Evolutionary conservation across 2,797 vertebrate genomes (phyloP).

Genomic region (Sebastolobus altivelis): DNA sequence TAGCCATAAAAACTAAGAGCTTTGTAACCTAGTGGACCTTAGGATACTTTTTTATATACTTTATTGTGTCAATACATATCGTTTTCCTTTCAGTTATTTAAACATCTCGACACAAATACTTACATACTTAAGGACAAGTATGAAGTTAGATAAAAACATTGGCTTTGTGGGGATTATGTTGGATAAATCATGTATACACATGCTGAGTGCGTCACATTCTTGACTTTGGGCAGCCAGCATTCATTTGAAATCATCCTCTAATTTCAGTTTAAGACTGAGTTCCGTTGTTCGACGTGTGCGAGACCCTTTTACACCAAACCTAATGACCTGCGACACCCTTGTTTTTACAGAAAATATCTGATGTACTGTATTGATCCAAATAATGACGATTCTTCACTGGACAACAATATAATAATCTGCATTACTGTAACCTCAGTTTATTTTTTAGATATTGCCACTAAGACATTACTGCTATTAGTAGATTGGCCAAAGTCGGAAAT

Average conservation of each 20-base stretch:
- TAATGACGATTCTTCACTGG: not conserved
- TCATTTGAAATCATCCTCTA: not conserved
- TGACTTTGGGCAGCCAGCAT: slow-evolving; percentile 19
- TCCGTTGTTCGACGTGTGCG: not conserved
- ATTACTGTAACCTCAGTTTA: not conserved
- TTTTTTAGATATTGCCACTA: not conserved
- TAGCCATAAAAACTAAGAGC: no score
- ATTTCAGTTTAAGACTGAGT: not conserved
- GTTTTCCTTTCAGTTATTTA: no score
- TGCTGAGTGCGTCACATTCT: slow-evolving; percentile 35
- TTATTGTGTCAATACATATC: no score
- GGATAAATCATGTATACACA: slow-evolving; percentile 34
- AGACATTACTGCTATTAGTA: not conserved
- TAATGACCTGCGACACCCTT: not conserved
- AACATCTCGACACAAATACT: no score
- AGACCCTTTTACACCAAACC: not conserved
- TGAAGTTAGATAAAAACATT: not conserved
- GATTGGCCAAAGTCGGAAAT: not conserved
- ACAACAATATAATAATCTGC: not conserved
- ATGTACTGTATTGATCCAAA: not conserved
- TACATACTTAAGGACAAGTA: slow-evolving; percentile 1
- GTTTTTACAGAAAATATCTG: not conserved
- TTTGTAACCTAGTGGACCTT: not conserved
- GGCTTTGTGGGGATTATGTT: slow-evolving; percentile 31
- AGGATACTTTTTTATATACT: no score